A percentile compares a stretch with the other conserved stretches of the same genome.
These are phyloP conservation scores for Pyrochroa serraticornis DNA, from an alignment of 2,888 invertebrate species.

Conservation along the genomic window DNA sequence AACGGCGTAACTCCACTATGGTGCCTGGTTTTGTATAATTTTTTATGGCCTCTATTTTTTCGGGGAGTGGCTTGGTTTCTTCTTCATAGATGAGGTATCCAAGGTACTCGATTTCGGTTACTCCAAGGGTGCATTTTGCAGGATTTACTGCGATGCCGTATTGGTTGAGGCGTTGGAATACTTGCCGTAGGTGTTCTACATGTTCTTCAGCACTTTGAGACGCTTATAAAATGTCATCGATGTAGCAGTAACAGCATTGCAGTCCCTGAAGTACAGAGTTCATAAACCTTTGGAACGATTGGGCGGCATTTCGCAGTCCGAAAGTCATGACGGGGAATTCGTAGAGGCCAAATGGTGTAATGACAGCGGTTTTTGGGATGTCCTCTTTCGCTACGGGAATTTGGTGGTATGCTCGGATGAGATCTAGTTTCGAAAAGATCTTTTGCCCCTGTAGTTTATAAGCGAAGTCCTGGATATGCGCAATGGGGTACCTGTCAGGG, in stretches of 20 bases:
- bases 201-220: constrained; percentile 34
- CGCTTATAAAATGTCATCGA: constrained; percentile 46
- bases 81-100: neutral
- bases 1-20: constrained; percentile 1
- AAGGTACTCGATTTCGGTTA: neutral
- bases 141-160: neutral
- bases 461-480: constrained; percentile 48
- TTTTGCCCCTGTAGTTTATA: constrained; percentile 39
- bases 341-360: constrained; percentile 32
- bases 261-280: constrained; percentile 40
- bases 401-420: constrained; percentile 51
- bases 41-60: neutral
- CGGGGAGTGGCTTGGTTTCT: neutral
- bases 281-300: constrained; percentile 52
- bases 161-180: neutral
- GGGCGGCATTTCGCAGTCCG: constrained; percentile 51
- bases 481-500: constrained; percentile 41
- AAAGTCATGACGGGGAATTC: constrained; percentile 46
- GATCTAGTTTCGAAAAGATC: constrained; percentile 46
- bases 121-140: neutral
- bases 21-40: neutral
- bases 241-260: constrained; percentile 43
- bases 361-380: constrained; percentile 39
- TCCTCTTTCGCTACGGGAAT: constrained; percentile 48
- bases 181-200: neutral